Base-by-base conservation (phyloP, 2,113 vertebrate species). In the Elaphurus davidianus region DNA sequence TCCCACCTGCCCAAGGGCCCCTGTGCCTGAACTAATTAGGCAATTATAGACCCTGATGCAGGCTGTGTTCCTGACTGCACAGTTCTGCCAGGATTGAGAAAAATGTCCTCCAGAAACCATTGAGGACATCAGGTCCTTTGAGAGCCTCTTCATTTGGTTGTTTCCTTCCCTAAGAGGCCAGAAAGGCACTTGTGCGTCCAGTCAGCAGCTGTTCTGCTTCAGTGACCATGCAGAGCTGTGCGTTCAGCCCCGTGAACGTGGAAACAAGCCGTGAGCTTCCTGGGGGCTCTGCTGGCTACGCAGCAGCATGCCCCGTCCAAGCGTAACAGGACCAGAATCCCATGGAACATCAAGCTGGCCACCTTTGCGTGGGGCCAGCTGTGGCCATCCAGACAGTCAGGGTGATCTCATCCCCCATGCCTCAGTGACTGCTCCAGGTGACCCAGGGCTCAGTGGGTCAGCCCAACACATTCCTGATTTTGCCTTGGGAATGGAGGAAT, bases 71-170 rank as follows among this genome's bases (percentile, higher is more conserved):
- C 78, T 62, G 90, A 11, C 8, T 3, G n/a, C 50, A n/a, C 60
- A 47, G 13, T 11, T 96, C 90, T 43, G 17, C 43, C 7, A 3
- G 67, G n/a, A 71, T 11, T 25, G 17, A 33, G 40, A 33, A 54
- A 71, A 81, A 52, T 8, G 7, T 76, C 47, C 88, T 71, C 79
- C 33, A 85, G 71, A n/a, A 90, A 28, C 78, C 45, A 14, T 0
- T 0, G 55, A 83, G 78, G 52, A 50, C 47, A 25, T 50, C 3
- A 2, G 11, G n/a, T 40, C 78, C 94, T 93, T 23, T 30, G 45
- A 91, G 57, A 88, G 52, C 40, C 91, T 95, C 87, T 96, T 94
- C 90, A 47, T 43, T 33, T 33, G 67, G 40, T 43, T 74, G 27
- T 52, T 50, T 91, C 57, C n/a, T 40, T 59, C 45, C 82, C 47